These are phyloP conservation scores for Ormyrus labotus DNA, from an alignment of 2,888 invertebrate species.

Conservation along the genomic window DNA sequence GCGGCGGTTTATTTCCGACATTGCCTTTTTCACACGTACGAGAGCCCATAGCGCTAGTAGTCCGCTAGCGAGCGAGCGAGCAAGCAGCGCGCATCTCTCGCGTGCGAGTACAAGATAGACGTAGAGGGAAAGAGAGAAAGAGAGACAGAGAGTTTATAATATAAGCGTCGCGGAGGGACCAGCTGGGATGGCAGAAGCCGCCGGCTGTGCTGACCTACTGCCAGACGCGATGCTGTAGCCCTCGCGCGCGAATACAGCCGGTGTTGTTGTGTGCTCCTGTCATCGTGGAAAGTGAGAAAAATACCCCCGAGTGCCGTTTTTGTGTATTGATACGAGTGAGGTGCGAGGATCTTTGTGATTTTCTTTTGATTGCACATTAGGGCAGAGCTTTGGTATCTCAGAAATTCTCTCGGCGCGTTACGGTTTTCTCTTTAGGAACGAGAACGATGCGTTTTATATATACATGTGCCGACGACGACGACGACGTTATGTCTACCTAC, in stretches of 20 bases:
- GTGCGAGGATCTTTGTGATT: slow-evolving; percentile 7
- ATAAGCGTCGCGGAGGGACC: background rate
- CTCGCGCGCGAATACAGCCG: background rate
- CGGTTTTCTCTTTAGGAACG: background rate
- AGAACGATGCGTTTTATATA: background rate
- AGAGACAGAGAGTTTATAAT: slow-evolving; percentile 7
- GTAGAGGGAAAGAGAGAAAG: background rate
- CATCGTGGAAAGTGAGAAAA: too few relatives aligned
- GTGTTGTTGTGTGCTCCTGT: background rate
- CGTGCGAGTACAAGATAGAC: too few relatives aligned
- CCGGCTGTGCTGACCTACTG: slow-evolving; percentile 33
- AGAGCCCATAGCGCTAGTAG: background rate
- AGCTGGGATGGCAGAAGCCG: slow-evolving; percentile 20
- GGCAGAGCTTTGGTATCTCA: too few relatives aligned
- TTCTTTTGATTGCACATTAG: background rate
- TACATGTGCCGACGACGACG: background rate
- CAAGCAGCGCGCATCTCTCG: background rate
- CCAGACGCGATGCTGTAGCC: slow-evolving; percentile 17
- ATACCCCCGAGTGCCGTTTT: too few relatives aligned
- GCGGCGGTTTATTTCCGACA: slow-evolving; percentile 73
- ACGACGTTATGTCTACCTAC: too few relatives aligned
- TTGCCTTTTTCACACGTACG: slow-evolving; percentile 62
- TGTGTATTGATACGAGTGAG: background rate
- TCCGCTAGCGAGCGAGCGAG: background rate
- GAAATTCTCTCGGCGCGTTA: background rate